A percentile compares a stretch with the other conserved stretches of the same genome.
Evolutionary conservation across 1,140 invertebrate genomes (phyloP).

Genomic region (Spodoptera frugiperda): DNA sequence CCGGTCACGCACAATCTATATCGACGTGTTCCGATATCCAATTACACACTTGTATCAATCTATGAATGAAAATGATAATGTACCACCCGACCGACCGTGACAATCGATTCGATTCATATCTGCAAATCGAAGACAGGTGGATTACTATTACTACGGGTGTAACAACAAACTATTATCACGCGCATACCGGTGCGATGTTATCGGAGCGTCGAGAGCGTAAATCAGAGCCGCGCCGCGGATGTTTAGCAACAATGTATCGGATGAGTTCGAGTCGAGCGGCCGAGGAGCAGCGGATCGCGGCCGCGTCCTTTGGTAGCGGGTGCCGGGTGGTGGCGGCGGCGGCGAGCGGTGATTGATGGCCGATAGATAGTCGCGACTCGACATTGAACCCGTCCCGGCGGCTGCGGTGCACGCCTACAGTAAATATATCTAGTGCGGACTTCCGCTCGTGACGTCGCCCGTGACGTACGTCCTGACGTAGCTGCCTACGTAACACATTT

Average conservation of each 20-base stretch:
- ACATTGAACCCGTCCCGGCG: constrained; percentile 78
- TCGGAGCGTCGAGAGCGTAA: constrained; percentile 17
- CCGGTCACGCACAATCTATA: constrained; percentile 65
- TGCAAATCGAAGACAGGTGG: constrained; percentile 47
- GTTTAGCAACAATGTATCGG: constrained; percentile 6
- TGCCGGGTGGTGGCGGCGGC: constrained; percentile 6
- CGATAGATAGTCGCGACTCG: constrained; percentile 77
- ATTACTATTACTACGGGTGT: constrained; percentile 41
- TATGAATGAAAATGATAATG: constrained; percentile 68
- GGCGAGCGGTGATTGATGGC: constrained; percentile 75
- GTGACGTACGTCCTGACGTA: constrained; percentile 77
- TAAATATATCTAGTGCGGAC: constrained; percentile 80
- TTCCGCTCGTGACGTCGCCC: constrained; percentile 78
- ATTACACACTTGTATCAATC: constrained; percentile 65
- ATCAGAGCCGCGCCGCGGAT: background rate
- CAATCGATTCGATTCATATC: constrained; percentile 53
- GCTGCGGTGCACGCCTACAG: constrained; percentile 63
- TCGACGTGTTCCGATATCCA: constrained; percentile 62
- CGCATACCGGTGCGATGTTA: constrained; percentile 40
- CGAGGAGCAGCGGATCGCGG: constrained; percentile 23
- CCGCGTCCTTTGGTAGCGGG: constrained; percentile 40
- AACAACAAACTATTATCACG: constrained; percentile 49
- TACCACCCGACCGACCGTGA: constrained; percentile 53
- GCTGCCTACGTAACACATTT: constrained; percentile 67
- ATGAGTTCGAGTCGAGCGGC: constrained; percentile 43